A percentile compares a stretch with the other conserved stretches of the same genome.
Conservation (phyloP, 2,113 vertebrate species). For the Acanthochromis polyacanthus region DNA sequence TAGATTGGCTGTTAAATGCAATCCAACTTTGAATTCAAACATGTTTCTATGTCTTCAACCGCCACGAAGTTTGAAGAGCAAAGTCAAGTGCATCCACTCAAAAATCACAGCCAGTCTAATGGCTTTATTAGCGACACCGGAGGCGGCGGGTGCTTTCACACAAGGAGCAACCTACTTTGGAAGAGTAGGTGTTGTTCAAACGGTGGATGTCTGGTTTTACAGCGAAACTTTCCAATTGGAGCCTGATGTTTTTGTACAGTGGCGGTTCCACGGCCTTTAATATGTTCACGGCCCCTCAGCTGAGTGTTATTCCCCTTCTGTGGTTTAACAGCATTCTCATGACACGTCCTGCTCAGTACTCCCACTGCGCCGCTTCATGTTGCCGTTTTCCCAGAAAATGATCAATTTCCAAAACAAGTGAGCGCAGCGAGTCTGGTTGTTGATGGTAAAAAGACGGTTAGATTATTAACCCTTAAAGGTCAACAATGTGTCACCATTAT, state of each 20-base stretch:
- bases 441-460: conserved; percentile 69
- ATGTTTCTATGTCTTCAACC: no score
- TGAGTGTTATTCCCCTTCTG: conserved; percentile 73
- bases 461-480: conserved; percentile 78
- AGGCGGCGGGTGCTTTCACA: background rate
- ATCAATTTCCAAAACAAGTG: conserved; percentile 76
- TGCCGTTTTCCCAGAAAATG: conserved; percentile 69
- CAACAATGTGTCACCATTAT: conserved; percentile 73
- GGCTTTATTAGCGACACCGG: background rate
- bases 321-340: conserved; percentile 55
- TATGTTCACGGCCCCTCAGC: conserved; percentile 55
- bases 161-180: conserved; percentile 20
- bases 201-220: conserved; percentile 39
- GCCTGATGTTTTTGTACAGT: conserved; percentile 48
- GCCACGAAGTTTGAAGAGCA: background rate
- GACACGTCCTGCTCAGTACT: conserved; percentile 42
- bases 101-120: background rate
- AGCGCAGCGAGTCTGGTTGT: conserved; percentile 5
- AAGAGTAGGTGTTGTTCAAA: conserved; percentile 38
- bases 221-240: conserved; percentile 63
- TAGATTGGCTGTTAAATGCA: background rate
- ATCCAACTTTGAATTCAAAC: no score
- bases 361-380: conserved; percentile 60
- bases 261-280: conserved; percentile 40
- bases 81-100: background rate